These are phyloP conservation scores for Patella ulyssiponensis DNA, from an alignment of 2,888 invertebrate species.

Conservation along the genomic window DNA sequence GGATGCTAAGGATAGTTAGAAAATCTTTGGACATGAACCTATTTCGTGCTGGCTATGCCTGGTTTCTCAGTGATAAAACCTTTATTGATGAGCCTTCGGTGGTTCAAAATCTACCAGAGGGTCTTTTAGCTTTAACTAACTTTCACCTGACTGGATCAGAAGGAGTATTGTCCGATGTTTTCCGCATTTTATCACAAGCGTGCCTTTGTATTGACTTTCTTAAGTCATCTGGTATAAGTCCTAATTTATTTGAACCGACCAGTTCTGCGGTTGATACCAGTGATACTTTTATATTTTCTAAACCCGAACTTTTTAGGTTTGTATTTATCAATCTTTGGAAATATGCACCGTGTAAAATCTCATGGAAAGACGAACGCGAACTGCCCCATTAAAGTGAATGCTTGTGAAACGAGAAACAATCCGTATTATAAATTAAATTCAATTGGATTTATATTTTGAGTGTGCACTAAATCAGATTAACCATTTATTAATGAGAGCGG, in stretches of 20 bases:
- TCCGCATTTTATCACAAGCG: slow-evolving; percentile 27
- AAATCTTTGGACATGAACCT: slow-evolving; percentile 47
- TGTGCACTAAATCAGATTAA: too few relatives aligned
- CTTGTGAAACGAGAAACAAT: too few relatives aligned
- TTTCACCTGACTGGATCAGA: slow-evolving; percentile 33
- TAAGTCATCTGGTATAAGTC: not conserved
- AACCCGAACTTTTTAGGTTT: too few relatives aligned
- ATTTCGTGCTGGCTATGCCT: slow-evolving; percentile 60
- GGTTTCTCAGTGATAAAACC: slow-evolving; percentile 59
- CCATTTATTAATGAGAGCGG: too few relatives aligned
- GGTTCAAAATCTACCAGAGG: slow-evolving; percentile 36
- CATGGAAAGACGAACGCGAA: too few relatives aligned
- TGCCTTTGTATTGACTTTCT: slow-evolving; percentile 29
- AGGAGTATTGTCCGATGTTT: slow-evolving; percentile 27
- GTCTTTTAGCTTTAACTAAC: slow-evolving; percentile 49
- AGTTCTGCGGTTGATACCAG: too few relatives aligned
- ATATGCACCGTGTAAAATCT: too few relatives aligned
- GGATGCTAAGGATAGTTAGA: slow-evolving; percentile 46
- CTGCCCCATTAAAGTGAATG: too few relatives aligned
- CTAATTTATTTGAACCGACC: not conserved
- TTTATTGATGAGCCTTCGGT: slow-evolving; percentile 30
- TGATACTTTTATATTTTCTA: too few relatives aligned
- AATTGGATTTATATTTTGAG: too few relatives aligned
- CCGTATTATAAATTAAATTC: too few relatives aligned
- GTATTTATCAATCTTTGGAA: too few relatives aligned